These are phyloP conservation scores for Heliornis fulica DNA, from an alignment of 2,113 vertebrate genomes.

Conservation along the genomic window DNA sequence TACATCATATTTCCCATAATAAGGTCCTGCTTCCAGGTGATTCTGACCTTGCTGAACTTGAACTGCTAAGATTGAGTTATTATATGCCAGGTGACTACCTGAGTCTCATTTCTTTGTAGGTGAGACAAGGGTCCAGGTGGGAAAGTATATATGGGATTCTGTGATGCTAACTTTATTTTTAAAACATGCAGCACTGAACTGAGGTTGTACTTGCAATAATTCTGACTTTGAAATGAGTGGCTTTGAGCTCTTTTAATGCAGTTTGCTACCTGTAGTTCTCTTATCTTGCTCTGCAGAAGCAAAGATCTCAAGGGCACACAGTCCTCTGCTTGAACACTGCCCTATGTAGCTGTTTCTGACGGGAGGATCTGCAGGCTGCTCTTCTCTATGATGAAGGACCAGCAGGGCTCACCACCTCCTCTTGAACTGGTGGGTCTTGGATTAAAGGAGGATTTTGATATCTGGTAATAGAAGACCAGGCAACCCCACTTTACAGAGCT, in stretches of 20 bases:
- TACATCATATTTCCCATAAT: not conserved
- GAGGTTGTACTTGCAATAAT: not conserved
- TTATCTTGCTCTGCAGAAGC: not conserved
- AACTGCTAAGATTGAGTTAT: not conserved
- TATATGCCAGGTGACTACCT: not conserved
- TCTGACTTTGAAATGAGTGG: not conserved
- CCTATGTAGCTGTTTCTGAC: not conserved
- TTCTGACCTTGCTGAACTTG: not conserved
- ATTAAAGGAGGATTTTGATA: not conserved
- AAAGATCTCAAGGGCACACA: not conserved
- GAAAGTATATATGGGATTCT: not conserved
- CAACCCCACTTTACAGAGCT: not conserved
- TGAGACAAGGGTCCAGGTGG: not conserved
- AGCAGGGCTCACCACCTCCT: not conserved
- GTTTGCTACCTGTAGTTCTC: not conserved
- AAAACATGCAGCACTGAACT: not conserved
- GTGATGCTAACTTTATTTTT: not conserved
- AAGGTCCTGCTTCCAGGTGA: not conserved
- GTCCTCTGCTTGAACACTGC: not conserved
- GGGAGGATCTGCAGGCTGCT: not conserved
- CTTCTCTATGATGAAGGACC: not conserved
- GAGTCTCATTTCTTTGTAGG: not conserved
- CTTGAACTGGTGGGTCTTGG: not conserved
- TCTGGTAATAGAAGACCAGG: not conserved
- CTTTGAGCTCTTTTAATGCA: not conserved